Evolutionary conservation across 1,140 invertebrate species (phyloP), one percentile per base, ranked within the genome.

Genomic region (Zaprionus gabonicus): DNA sequence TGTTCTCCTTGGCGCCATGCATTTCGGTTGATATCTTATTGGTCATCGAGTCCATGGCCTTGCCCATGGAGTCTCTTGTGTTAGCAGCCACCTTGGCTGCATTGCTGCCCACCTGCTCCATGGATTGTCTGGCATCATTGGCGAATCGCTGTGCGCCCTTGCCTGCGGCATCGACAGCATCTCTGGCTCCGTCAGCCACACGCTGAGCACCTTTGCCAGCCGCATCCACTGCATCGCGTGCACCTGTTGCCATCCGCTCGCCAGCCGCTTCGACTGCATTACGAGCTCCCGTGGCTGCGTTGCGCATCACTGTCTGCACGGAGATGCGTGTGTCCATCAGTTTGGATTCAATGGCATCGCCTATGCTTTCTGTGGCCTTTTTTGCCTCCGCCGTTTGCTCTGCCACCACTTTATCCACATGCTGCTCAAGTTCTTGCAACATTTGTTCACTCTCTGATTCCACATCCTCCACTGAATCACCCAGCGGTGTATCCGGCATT

Each of bases 1-100:
- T 81, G 38, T 90, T 92, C 41, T 92, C 88, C 41, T 91, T 92
- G 51, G 91, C 91, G 27, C 80, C 91, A 20, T 67, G 73, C 13
- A 92, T 60, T 62, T 92, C 91, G 36, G 49, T 85, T 12, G 85
- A 85, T 44, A 90, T 90, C 65, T 91, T 91, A 28, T 57, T 82
- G 38, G 87, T 87, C 70, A 92, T 66, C 28, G 88, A 85, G 23
- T 81, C 80, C 72, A 92, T 78, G 17, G 82, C 91, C 36, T 72
- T 76, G 51, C 80, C 87, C 81, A 92, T 81, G 0, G 91, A 88
- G 20, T 91, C 71, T 28, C 81, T 91, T 6, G 87, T 88, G 4
- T 78, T 82, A 0, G 73, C 55, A 7, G 84, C 84, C 13, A 56
- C 78, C n/a, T 88, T 88, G 0, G 76, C 81, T 12, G 80, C 83